Percentiles rank a stretch among this genome's conserved stretches.
phyloP scores from a whole-genome alignment of 2,113 vertebrate genomes.

The Connochaetes taurinus region DNA sequence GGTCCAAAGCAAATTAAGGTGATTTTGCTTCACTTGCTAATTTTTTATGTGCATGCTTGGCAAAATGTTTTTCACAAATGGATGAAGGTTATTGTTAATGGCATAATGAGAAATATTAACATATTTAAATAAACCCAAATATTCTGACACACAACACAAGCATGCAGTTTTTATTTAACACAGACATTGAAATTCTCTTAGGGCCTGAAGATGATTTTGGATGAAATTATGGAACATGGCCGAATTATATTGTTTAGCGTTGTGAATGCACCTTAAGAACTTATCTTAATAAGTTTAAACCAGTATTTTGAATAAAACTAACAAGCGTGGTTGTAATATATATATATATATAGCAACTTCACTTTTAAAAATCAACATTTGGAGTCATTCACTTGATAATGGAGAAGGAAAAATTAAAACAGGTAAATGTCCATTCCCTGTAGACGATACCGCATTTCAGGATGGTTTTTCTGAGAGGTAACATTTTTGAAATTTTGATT shows the following conservation, averaged over 20 bases:
- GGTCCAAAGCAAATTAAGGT: slow-evolving; percentile 97
- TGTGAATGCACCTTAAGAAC: slow-evolving; percentile 24
- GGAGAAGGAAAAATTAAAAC: neutral
- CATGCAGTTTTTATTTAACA: slow-evolving; percentile 64
- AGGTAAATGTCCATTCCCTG: neutral
- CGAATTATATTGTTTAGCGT: slow-evolving; percentile 33
- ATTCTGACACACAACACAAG: slow-evolving; percentile 78
- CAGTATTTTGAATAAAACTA: neutral
- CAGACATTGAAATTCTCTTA: slow-evolving; percentile 61
- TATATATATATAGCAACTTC: neutral
- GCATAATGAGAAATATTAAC: slow-evolving; percentile 95
- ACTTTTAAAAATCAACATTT: slow-evolving; percentile 10
- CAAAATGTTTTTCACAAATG: slow-evolving; percentile 95
- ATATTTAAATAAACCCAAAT: slow-evolving; percentile 87
- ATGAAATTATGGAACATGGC: slow-evolving; percentile 53
- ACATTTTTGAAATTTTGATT: neutral
- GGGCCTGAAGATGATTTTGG: slow-evolving; percentile 47
- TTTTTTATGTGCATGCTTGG: slow-evolving; percentile 96
- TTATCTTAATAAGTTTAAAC: neutral
- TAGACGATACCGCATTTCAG: neutral
- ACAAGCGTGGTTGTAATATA: neutral
- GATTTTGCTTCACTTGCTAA: slow-evolving; percentile 97
- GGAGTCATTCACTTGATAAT: neutral
- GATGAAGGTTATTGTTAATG: slow-evolving; percentile 88
- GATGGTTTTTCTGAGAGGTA: neutral